Base-by-base conservation (phyloP, 2,113 vertebrate genomes). In the Neolamprologus longior region DNA sequence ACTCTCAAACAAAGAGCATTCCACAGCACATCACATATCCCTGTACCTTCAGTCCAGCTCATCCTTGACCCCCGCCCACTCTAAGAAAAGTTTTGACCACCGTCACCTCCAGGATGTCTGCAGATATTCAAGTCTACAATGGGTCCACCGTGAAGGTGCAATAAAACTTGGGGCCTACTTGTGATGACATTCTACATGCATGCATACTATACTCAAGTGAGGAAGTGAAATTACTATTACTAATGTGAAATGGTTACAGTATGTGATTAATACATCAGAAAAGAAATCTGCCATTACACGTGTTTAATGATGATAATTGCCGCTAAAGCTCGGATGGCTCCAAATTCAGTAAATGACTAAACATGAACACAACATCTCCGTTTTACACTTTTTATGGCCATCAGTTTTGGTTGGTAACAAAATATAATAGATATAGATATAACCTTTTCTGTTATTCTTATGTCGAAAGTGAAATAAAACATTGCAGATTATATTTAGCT, bases 381-480 rank as follows among this genome's bases (percentile, higher is more conserved):
- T 33, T 6, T 33, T 61, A 33, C 58, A 63, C 2, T 12, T 66
- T 66, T 66, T 12, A 66, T 63, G 58, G 10, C 9, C 15, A 10
- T 33, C 24, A 24, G 24, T 24, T 24, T 24, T 24, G n/a, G n/a
- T n/a, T n/a, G n/a, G n/a, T n/a, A n/a, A n/a, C n/a, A n/a, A n/a
- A n/a, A n/a, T n/a, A n/a, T n/a, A n/a, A n/a, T n/a, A n/a, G n/a
- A n/a, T n/a, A n/a, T n/a, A n/a, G n/a, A n/a, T n/a, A n/a, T n/a
- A n/a, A n/a, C n/a, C n/a, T n/a, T n/a, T n/a, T 24, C 24, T 53
- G 50, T 52, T 52, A 52, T 52, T 52, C 0, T 0, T 52, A 5
- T 52, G 50, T 53, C 0, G 50, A 53, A 52, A 6, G 50, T 53
- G 9, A 53, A 53, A 53, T n/a, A 53, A n/a, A 53, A 53, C 19